phyloP scores from a whole-genome alignment of 2,888 invertebrate species.

The Xestia c-nigrum region DNA sequence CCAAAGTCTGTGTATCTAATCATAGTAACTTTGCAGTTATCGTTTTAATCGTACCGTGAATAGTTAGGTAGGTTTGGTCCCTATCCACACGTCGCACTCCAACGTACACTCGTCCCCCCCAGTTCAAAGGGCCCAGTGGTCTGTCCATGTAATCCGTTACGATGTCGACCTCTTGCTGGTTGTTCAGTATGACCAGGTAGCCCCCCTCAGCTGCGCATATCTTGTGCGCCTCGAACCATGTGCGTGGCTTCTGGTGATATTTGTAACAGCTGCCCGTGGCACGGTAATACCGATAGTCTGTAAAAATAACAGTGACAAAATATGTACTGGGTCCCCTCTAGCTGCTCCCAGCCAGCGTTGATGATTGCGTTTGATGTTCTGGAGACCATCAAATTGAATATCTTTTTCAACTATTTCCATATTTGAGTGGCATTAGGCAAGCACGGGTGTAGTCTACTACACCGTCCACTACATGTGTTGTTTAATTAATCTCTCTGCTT shows the following conservation, averaged over 20 bases:
- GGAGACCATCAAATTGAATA: too few relatives aligned
- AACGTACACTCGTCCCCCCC: neutral
- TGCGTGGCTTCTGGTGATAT: neutral
- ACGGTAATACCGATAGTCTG: neutral
- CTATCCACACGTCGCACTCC: constrained; percentile 8
- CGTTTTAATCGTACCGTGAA: constrained; percentile 9
- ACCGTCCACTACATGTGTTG: too few relatives aligned
- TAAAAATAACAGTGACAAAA: neutral
- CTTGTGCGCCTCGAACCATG: constrained; percentile 24
- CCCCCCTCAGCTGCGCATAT: neutral
- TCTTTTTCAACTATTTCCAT: too few relatives aligned
- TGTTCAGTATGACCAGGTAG: constrained; percentile 25
- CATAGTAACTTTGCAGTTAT: neutral
- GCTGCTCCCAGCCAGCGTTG: too few relatives aligned
- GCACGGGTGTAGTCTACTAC: too few relatives aligned
- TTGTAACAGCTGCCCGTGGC: constrained; percentile 44
- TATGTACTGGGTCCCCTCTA: neutral
- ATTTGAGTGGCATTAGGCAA: too few relatives aligned
- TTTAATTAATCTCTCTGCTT: too few relatives aligned
- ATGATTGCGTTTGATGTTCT: too few relatives aligned
- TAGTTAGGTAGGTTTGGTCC: neutral
- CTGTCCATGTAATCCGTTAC: neutral
- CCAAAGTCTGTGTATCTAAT: neutral
- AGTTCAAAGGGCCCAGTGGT: too few relatives aligned
- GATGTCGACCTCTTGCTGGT: constrained; percentile 11